Percentiles rank a stretch among this genome's conserved stretches.
phyloP scores from a whole-genome alignment of 2,888 invertebrate genomes.

The Apodemia mormo region DNA sequence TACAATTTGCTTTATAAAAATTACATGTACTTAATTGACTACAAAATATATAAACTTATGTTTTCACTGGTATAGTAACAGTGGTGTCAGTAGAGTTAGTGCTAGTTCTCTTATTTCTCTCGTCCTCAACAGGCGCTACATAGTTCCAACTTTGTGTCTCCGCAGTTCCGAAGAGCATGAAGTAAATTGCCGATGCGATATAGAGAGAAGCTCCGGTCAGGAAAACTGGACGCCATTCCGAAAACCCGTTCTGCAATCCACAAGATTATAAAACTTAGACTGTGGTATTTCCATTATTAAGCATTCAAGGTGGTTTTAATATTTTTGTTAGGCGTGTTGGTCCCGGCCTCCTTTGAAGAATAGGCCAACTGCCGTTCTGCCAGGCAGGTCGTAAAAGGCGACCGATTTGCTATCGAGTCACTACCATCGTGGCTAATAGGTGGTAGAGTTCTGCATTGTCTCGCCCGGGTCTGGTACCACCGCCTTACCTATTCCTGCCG shows the following conservation, averaged over 20 bases:
- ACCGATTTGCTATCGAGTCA: too few relatives aligned
- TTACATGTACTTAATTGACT: background rate
- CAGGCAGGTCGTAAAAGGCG: too few relatives aligned
- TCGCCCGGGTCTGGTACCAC: too few relatives aligned
- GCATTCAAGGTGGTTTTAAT: too few relatives aligned
- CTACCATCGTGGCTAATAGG: too few relatives aligned
- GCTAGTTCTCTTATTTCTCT: slow-evolving; percentile 56
- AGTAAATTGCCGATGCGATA: slow-evolving; percentile 85
- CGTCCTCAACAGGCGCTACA: slow-evolving; percentile 54
- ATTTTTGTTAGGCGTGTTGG: too few relatives aligned
- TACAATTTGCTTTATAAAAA: background rate
- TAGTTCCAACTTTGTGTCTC: slow-evolving; percentile 88
- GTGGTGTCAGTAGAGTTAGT: slow-evolving; percentile 56
- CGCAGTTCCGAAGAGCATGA: slow-evolving; percentile 86
- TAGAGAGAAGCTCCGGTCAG: slow-evolving; percentile 87
- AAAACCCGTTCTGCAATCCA: slow-evolving; percentile 85
- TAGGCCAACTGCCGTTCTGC: too few relatives aligned
- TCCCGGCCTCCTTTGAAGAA: too few relatives aligned
- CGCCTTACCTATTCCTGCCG: too few relatives aligned
- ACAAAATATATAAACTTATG: slow-evolving; percentile 42
- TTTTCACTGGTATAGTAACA: slow-evolving; percentile 63
- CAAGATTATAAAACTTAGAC: too few relatives aligned
- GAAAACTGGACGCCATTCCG: slow-evolving; percentile 88
- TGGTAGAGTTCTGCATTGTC: too few relatives aligned
- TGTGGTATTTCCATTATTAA: too few relatives aligned